Conservation (phyloP, 2,888 invertebrate species). For the Eupithecia inturbata region DNA sequence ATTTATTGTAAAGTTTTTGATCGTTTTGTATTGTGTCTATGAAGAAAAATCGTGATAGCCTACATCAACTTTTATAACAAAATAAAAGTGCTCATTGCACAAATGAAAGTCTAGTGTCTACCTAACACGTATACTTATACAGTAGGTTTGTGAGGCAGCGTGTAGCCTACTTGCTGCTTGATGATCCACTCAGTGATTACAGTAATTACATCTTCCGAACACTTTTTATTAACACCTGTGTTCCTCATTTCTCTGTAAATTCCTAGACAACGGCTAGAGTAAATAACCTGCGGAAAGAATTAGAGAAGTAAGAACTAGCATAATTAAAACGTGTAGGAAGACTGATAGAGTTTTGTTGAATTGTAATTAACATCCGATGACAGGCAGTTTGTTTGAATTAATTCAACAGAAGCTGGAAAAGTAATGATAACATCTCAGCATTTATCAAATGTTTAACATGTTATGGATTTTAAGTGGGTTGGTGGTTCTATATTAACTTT, state of each 20-base stretch:
- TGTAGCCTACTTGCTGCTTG: constrained; percentile 30
- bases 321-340: constrained; percentile 49
- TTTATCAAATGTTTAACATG: constrained; percentile 14
- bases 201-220: constrained; percentile 39
- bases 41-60: background rate
- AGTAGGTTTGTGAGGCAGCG: constrained; percentile 38
- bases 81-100: background rate
- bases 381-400: constrained; percentile 35
- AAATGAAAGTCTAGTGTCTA: constrained; percentile 8
- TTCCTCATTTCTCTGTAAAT: constrained; percentile 50
- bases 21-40: background rate
- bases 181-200: constrained; percentile 36
- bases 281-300: constrained; percentile 20
- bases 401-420: constrained; percentile 9
- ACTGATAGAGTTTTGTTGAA: constrained; percentile 36
- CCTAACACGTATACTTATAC: constrained; percentile 8
- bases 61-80: background rate
- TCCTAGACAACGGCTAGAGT: constrained; percentile 27
- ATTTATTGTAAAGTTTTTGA: background rate
- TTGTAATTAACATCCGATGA: constrained; percentile 37
- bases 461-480: constrained; percentile 2
- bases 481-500: background rate
- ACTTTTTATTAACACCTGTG: constrained; percentile 38
- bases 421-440: constrained; percentile 12
- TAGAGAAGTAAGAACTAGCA: constrained; percentile 12